Base-by-base conservation (phyloP, 2,797 vertebrate genomes). In the Ataeniobius toweri region DNA sequence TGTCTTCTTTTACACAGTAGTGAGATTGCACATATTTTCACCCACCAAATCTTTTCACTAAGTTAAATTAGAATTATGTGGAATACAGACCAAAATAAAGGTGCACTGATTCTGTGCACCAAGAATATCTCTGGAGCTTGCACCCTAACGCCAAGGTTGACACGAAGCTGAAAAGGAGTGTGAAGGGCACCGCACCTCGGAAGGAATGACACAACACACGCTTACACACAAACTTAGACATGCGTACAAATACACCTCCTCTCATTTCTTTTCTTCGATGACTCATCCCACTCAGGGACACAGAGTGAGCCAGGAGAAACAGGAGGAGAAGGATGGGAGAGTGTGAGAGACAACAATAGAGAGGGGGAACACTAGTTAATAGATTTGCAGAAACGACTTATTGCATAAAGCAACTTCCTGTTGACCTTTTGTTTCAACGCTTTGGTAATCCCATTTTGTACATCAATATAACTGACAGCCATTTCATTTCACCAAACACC, bases 231-330 rank as follows among this genome's bases (percentile, higher is more conserved):
- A 80, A 67, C 63, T 24, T 12, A 41, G 20, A 67, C 36, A 67
- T 76, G 84, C 79, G 74, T 79, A 77, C 74, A 48, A 73, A 88
- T 77, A 86, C 90, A 88, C 85, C 84, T 86, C 84, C 81, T 87
- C 86, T 89, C 86, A 74, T 79, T 82, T 87, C 89, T 80, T 87
- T 86, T 91, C 89, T 79, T 81, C 77, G 89, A 92, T 94, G 94
- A 94, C 89, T 94, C 93, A 94, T 94, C 92, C 90, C 92, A 92
- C 92, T 89, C 86, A 89, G 92, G 90, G 92, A 93, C 86, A 77
- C 75, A 36, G 78, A 89, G 83, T 20, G 51, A 84, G 82, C 69
- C 82, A 84, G 77, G 81, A 81, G 74, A 61, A 74, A 68, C 72
- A 65, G 80, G 65, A 81, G 80, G 73, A 83, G 82, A 79, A 39